Base-by-base conservation (phyloP, 2,888 invertebrate genomes). In the Lithophane leautieri region DNA sequence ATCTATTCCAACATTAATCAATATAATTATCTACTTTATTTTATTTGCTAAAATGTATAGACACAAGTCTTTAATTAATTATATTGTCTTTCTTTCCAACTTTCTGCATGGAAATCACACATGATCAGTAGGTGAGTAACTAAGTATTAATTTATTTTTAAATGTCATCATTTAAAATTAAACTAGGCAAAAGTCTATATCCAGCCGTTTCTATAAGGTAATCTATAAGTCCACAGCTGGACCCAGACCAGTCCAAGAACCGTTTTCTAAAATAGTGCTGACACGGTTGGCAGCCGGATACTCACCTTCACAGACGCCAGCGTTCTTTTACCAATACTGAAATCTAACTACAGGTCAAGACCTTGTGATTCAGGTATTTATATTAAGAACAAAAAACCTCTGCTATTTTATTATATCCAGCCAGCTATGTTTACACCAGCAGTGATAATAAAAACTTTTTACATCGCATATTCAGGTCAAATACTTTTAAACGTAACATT, bases 401-500 rank as follows among this genome's bases (percentile, higher is more conserved):
- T 7, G 7, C 68, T 42, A 70, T 74, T 62, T 82, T 82, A 25
- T 73, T 50, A 56, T 77, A 65, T 62, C 54, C 70, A 73, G 73
- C 65, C 60, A 81, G 77, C 25, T 52, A 63, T 73, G 72, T 75
- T 73, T 67, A 73, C 56, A 56, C n/a, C 19, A 58, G 54, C 44
- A 73, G 63, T 72, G 52, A 70, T 76, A 86, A 80, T 86, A 86
- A 83, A 67, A 85, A 68, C 60, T 50, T 79, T 86, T 76, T 70
- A 85, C 40, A 67, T 42, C 42, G n/a, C 54, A 71, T 67, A 74
- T 73, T 81, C n/a, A 42, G 60, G 81, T 74, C 77, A 72, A 42
- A 70, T 67, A 81, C 47, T 74, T 73, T 74, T 62, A 28, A 65
- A 52, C 60, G 63, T 61, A 40, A 72, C 40, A 50, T 61, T 47